Evolutionary conservation across 2,797 vertebrate genomes (phyloP), one percentile per base, ranked within the genome.

Genomic region (Siniperca undulata): DNA sequence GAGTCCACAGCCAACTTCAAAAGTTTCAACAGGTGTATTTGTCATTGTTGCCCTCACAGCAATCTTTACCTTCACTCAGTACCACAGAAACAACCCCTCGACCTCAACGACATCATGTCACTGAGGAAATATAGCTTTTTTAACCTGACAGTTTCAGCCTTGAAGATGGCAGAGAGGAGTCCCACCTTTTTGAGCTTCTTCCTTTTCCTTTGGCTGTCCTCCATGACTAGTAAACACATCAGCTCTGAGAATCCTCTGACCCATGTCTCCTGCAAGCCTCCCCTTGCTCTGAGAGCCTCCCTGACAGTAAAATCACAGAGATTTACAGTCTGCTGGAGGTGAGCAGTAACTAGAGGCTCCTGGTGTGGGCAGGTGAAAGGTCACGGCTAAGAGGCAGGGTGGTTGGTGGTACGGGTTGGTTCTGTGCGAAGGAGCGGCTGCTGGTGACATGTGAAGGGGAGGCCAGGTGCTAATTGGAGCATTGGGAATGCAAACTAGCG

Each of bases 381-480:
- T 93, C 81, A 77, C 2, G 36, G 67, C 66, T 71, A 36, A 82
- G 61, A 82, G 74, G 24, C 36, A 9, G 24, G 7, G 46, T 2
- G 59, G 71, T 52, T 44, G 80, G 40, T 13, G 30, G 76, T 66
- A 60, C 19, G 9, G 36, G 48, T 71, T 20, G 58, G 71, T 69
- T 61, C 20, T 48, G 56, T 55, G 68, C n/a, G 5, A 72, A 59
- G 24, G 46, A 64, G 19, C 40, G n/a, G 55, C 73, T 70, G 69
- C 42, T 42, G 46, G 83, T 94, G 92, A 91, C 94, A 93, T 93
- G 93, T 92, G 91, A 93, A 87, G 80, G 78, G 53, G 73, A 81
- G 80, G 77, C 75, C 86, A 85, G 87, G 87, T 92, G 94, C 95
- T 93, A 95, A 95, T 92, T 95, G 89, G 92, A 87, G 94, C 82